Conservation (phyloP, 2,797 vertebrate species). For the Oreonectes daqikongensis region DNA sequence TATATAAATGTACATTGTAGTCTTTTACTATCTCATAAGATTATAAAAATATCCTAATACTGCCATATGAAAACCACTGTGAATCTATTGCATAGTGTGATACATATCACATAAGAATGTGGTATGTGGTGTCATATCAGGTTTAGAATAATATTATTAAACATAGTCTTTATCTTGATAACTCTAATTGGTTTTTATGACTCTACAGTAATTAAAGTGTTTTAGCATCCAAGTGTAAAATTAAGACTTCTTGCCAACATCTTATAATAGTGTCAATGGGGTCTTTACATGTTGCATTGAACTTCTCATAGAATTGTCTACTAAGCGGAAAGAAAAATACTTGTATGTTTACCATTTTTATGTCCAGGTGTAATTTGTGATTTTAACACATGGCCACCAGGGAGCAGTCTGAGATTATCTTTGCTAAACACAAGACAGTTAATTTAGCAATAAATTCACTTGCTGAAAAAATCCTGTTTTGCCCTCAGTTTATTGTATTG, state of each 20-base stretch:
- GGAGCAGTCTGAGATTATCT: slow-evolving; percentile 6
- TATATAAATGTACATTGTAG: no score
- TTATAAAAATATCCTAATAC: no score
- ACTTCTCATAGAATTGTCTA: not conserved
- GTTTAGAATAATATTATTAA: slow-evolving; percentile 1
- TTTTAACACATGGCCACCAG: slow-evolving; percentile 34
- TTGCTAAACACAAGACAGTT: not conserved
- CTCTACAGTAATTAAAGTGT: not conserved
- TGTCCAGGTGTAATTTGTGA: not conserved
- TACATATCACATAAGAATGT: not conserved
- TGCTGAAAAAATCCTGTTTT: not conserved
- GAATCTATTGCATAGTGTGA: not conserved
- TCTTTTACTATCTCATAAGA: no score
- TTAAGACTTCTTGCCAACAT: not conserved
- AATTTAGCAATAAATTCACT: not conserved
- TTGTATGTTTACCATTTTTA: not conserved
- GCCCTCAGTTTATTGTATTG: not conserved
- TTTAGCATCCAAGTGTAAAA: slow-evolving; percentile 3
- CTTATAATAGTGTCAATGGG: not conserved
- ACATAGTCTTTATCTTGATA: not conserved
- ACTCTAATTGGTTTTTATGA: not conserved
- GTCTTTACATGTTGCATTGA: not conserved
- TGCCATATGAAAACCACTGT: not conserved
- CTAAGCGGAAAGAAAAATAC: not conserved
- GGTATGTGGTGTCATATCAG: slow-evolving; percentile 3